Percentiles rank a stretch among this genome's conserved stretches.
These are phyloP conservation scores for Zygothrica quintamaculata DNA, from an alignment of 2,888 invertebrate genomes.

Conservation along the genomic window DNA sequence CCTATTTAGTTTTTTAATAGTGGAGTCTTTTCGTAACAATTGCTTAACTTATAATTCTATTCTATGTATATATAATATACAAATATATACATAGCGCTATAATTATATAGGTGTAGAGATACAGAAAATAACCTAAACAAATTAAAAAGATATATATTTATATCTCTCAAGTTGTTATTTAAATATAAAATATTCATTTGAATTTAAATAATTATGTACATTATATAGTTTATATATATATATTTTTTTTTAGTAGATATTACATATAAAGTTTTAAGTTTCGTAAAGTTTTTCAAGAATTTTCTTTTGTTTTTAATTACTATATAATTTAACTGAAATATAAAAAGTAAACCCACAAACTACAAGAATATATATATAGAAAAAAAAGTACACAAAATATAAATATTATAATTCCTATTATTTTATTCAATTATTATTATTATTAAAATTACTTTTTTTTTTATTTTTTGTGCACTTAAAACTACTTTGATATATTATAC, in stretches of 20 bases:
- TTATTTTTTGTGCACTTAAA: too few species aligned
- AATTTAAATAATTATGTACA: conserved; percentile 21
- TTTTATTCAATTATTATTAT: too few species aligned
- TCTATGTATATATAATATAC: conserved; percentile 1
- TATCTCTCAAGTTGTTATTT: conserved; percentile 21
- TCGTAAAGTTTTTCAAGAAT: conserved; percentile 38
- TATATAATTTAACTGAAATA: conserved; percentile 38
- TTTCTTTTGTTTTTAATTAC: conserved; percentile 24
- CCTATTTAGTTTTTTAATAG: conserved; percentile 56
- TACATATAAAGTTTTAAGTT: conserved; percentile 25
- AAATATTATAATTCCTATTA: too few species aligned
- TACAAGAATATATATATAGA: too few species aligned
- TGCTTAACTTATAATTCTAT: conserved; percentile 47
- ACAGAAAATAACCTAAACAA: conserved; percentile 25
- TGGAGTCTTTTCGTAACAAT: conserved; percentile 56
- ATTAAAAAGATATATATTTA: conserved; percentile 9
- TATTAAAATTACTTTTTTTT: neutral
- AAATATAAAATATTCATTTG: conserved; percentile 26
- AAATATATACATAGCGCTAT: conserved; percentile 39
- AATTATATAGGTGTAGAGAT: conserved; percentile 39
- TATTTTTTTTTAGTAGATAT: conserved; percentile 6
- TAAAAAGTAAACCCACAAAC: conserved; percentile 15
- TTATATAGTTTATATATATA: conserved; percentile 4
- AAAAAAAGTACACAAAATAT: conserved; percentile 27
- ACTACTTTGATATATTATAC: too few species aligned